Base-by-base conservation (phyloP, 2,888 invertebrate genomes). In the Teinopalpus imperialis region DNA sequence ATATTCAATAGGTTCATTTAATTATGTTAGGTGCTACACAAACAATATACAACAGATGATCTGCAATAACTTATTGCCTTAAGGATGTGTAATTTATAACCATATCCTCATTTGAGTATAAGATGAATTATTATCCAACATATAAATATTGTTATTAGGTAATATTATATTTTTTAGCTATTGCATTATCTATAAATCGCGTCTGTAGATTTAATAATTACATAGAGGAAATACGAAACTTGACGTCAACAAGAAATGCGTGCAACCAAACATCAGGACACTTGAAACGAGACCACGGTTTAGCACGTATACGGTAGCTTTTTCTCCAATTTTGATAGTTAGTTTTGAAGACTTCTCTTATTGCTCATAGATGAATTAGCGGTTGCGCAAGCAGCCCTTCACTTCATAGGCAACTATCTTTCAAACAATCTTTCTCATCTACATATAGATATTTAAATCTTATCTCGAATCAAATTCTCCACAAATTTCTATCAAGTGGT, bases 201-300 rank as follows among this genome's bases (percentile, higher is more conserved):
- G 5, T 23, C 29, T 12, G 18, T 45, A 48, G 48, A 32, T 46
- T 24, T 16, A 16, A 16, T n/a, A n/a, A n/a, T n/a, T n/a, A n/a
- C n/a, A n/a, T n/a, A n/a, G n/a, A n/a, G n/a, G n/a, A n/a, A n/a
- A n/a, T n/a, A n/a, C n/a, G n/a, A n/a, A n/a, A n/a, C n/a, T n/a
- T n/a, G n/a, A n/a, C n/a, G n/a, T n/a, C n/a, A n/a, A n/a, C 43
- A 35, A 49, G 37, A 37, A 21, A 47, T 18, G 36, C 21, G 13
- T 16, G 48, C 57, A 67, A 67, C 66, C 72, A 71, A 66, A 66
- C 68, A 66, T 47, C 73, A 70, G 70, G 72, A 74, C 73, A 69
- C 62, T 54, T 10, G 9, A 34, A 32, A 44, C 49, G 58, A 62
- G 63, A 66, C 59, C 67, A 65, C 16, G 65, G 63, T 61, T 63